Evolutionary conservation across 2,113 vertebrate species (phyloP).

Genomic region (Crotalus viridis): DNA sequence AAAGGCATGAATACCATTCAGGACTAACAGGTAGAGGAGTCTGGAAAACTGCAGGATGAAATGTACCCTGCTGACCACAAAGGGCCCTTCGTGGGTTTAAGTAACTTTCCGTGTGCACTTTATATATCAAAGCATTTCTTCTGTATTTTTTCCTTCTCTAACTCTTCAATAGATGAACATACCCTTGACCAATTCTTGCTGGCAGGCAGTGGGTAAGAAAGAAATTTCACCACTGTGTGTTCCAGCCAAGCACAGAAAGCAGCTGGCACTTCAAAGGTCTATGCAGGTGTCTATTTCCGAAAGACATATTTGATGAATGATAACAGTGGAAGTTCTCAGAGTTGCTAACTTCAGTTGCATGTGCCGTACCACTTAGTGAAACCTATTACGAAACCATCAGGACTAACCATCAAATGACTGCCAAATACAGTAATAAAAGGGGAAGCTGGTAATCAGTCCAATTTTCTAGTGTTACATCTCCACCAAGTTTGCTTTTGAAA

Average conservation of each 20-base stretch:
- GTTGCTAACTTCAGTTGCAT: constrained; percentile 18
- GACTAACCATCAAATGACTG: constrained; percentile 7
- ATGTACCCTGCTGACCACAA: constrained; percentile 39
- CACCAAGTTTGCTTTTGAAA: background rate
- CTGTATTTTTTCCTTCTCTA: constrained; percentile 19
- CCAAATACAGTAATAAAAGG: constrained; percentile 11
- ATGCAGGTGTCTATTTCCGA: constrained; percentile 44
- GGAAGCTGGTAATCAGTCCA: background rate
- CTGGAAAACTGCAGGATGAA: constrained; percentile 64
- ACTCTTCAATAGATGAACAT: constrained; percentile 26
- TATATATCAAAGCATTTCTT: constrained; percentile 15
- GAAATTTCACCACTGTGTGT: constrained; percentile 6
- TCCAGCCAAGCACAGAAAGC: constrained; percentile 38
- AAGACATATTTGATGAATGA: constrained; percentile 27
- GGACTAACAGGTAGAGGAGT: constrained; percentile 58
- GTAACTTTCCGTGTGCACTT: constrained; percentile 30
- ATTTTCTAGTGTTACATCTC: background rate
- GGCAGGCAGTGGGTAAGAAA: constrained; percentile 17
- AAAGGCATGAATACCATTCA: constrained; percentile 70
- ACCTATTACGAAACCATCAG: constrained; percentile 2
- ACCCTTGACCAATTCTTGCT: constrained; percentile 28
- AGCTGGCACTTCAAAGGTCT: constrained; percentile 42
- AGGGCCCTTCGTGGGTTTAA: constrained; percentile 34
- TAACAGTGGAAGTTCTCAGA: background rate
- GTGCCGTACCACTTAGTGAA: constrained; percentile 10